These are phyloP conservation scores for Stenurella melanura DNA, from an alignment of 2,888 invertebrate genomes.

Conservation along the genomic window DNA sequence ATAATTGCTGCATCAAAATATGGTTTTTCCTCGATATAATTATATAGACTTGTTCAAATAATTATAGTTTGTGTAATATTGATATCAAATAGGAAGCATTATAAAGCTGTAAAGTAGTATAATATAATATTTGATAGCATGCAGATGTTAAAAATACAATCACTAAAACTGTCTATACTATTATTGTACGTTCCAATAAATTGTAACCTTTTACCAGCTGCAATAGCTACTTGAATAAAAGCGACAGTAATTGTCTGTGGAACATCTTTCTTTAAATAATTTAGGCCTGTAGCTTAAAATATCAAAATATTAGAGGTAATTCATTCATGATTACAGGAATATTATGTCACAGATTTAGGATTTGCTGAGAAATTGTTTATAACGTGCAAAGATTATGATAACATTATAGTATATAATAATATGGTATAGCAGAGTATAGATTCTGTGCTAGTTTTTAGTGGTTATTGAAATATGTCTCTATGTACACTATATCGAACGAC, in stretches of 20 bases:
- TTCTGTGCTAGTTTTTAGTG: no score
- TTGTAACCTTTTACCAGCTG: not conserved
- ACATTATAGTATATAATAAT: no score
- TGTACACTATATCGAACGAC: no score
- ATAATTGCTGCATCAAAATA: not conserved
- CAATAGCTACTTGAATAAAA: not conserved
- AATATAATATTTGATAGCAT: not conserved
- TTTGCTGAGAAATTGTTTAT: no score
- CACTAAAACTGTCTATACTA: not conserved
- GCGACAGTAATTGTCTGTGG: not conserved
- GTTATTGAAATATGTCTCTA: no score
- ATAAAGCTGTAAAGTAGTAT: not conserved
- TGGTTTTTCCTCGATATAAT: not conserved
- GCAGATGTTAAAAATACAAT: slow-evolving; percentile 5
- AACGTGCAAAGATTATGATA: no score
- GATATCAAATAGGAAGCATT: not conserved
- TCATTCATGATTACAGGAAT: no score
- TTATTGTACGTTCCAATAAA: not conserved
- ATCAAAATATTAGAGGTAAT: no score
- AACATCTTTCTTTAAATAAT: no score
- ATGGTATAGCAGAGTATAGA: no score
- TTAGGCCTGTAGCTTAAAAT: no score
- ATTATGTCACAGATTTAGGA: no score
- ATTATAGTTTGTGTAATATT: not conserved
- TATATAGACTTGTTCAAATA: not conserved